Evolutionary conservation across 2,113 vertebrate species (phyloP), one percentile per base, ranked within the genome.

Genomic region (Vimba vimba): DNA sequence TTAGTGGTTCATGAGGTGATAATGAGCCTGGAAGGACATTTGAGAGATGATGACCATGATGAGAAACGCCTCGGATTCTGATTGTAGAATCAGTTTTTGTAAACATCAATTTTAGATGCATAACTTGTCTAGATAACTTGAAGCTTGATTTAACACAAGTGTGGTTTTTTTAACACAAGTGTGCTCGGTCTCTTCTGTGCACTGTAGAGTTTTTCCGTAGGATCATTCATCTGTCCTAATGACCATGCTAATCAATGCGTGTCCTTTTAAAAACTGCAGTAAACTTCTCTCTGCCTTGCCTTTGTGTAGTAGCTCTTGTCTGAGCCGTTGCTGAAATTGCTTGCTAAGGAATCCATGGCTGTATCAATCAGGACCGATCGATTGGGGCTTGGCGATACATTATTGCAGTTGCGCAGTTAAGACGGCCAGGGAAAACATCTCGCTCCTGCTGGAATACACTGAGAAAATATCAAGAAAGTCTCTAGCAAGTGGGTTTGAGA

Each of bases 311-410:
- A 52, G 77, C n/a, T 50, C 39, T 74, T 60, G 39, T 52, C 50
- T 15, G 17, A 27, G 84, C 77, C 23, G 21, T 85, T 84, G 85
- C 88, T 85, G 71, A 86, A 84, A 81, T 81, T 82, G 86, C 83
- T 89, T 68, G 79, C 68, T 90, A 84, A 85, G 86, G 82, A 89
- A 76, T 89, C 36, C 55, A 36, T 15, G 33, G 80, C 79, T 75
- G 36, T 66, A 91, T 89, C 89, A 91, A 86, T 87, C 91, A 89
- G 81, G 36, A 75, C 9, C n/a, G 60, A 89, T 90, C 88, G 91
- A 90, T 90, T 11, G 57, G 45, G 36, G 21, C 80, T 66, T 69
- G 81, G 86, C 78, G 80, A 86, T 89, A 81, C 77, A 57, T 82
- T 86, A 86, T 76, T 87, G 36, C 76, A 75, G 82, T 81, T 68